phyloP scores from a whole-genome alignment of 2,888 invertebrate genomes.

The Heliconius sara region DNA sequence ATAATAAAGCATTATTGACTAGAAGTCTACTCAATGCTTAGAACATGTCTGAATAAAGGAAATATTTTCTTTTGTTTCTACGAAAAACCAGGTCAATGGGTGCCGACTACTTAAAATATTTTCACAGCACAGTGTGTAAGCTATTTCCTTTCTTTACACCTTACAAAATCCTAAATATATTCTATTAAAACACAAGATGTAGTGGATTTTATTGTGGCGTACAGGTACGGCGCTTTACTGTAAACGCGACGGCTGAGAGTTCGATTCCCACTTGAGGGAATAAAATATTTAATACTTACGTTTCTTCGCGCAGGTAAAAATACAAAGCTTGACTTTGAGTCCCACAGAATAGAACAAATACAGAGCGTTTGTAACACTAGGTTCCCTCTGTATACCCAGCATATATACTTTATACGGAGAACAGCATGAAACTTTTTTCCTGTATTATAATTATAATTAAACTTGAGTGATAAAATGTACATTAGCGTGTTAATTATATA shows the following conservation, averaged over 20 bases:
- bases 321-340: too few species aligned
- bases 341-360: too few species aligned
- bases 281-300: too few species aligned
- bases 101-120: slow-evolving; percentile 11
- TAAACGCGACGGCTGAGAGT: not conserved
- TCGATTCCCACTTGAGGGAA: not conserved
- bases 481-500: not conserved
- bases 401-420: too few species aligned
- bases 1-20: too few species aligned
- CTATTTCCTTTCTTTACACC: not conserved
- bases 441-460: too few species aligned
- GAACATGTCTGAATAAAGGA: not conserved
- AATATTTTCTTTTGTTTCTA: not conserved
- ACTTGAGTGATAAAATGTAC: not conserved
- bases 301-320: too few species aligned
- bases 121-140: not conserved
- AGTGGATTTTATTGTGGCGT: not conserved
- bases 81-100: slow-evolving; percentile 7
- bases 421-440: too few species aligned
- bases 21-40: not conserved
- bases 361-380: too few species aligned
- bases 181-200: not conserved
- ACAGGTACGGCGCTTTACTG: not conserved
- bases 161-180: not conserved
- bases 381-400: too few species aligned